A percentile compares a stretch with the other conserved stretches of the same genome.
Conservation (phyloP, 2,797 vertebrate species). For the Anguilla pacifica region DNA sequence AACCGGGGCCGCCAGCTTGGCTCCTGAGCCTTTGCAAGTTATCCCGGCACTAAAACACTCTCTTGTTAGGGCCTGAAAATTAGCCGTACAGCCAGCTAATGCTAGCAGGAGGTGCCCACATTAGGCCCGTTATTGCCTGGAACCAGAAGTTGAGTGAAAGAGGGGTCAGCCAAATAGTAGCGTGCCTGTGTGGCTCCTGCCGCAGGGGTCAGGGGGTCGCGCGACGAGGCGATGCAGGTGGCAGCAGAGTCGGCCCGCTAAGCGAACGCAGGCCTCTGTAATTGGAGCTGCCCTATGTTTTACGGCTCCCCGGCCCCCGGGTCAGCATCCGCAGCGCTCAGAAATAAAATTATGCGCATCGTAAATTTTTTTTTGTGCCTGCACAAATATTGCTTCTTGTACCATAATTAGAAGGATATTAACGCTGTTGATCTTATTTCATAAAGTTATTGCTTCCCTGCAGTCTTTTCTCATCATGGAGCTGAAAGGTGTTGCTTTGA, state of each 20-base stretch:
- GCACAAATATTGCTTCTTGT: background rate
- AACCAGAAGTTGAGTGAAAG: background rate
- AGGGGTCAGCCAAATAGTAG: background rate
- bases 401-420: constrained; percentile 16
- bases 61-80: constrained; percentile 6
- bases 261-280: constrained; percentile 15
- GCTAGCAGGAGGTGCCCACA: background rate
- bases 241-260: background rate
- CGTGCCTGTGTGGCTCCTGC: background rate
- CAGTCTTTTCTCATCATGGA: background rate
- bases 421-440: background rate
- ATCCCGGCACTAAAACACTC: background rate
- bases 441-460: background rate
- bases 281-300: constrained; percentile 23
- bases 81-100: background rate
- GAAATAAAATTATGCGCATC: constrained; percentile 24
- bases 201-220: constrained; percentile 14
- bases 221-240: constrained; percentile 20
- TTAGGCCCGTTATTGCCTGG: background rate
- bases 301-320: constrained; percentile 9
- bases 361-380: constrained; percentile 22
- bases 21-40: constrained; percentile 10
- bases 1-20: constrained; percentile 20
- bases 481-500: background rate
- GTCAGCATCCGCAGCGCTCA: background rate